Percentiles rank a stretch among this genome's conserved stretches.
Evolutionary conservation across 2,888 invertebrate species (phyloP).

Genomic region (Habrosyne pyritoides): DNA sequence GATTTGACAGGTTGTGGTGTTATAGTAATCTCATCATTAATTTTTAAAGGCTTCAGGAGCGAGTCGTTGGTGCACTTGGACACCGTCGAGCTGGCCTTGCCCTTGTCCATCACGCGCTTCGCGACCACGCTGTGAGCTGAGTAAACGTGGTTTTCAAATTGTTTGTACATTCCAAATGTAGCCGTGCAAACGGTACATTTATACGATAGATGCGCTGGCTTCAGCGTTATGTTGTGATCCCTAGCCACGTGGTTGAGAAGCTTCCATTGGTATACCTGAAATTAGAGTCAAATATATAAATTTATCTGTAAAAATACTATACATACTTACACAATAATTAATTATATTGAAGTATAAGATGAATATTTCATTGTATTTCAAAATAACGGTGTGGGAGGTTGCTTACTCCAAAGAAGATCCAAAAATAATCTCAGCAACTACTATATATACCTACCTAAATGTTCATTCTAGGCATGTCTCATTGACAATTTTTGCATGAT

Average conservation of each 20-base stretch:
- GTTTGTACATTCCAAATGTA: constrained; percentile 97
- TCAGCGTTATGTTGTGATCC: constrained; percentile 95
- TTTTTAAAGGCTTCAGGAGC: constrained; percentile 90
- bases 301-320: constrained; percentile 4
- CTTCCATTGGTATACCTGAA: constrained; percentile 96
- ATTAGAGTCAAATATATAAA: constrained; percentile 13
- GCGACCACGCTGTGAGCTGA: constrained; percentile 96
- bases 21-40: constrained; percentile 95
- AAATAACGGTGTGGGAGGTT: too few species aligned
- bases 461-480: too few species aligned
- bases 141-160: constrained; percentile 97
- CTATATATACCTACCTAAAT: too few species aligned
- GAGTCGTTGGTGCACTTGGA: constrained; percentile 46
- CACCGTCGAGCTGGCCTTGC: constrained; percentile 49
- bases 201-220: constrained; percentile 96
- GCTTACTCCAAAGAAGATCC: too few species aligned
- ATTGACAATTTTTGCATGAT: too few species aligned
- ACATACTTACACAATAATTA: too few species aligned
- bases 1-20: constrained; percentile 90
- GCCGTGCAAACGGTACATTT: constrained; percentile 98
- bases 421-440: too few species aligned
- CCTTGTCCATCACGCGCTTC: constrained; percentile 84
- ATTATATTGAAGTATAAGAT: too few species aligned
- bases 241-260: constrained; percentile 95
- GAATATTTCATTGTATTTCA: too few species aligned